Conservation (phyloP, 2,113 vertebrate genomes). For the Tyrannus savana region DNA sequence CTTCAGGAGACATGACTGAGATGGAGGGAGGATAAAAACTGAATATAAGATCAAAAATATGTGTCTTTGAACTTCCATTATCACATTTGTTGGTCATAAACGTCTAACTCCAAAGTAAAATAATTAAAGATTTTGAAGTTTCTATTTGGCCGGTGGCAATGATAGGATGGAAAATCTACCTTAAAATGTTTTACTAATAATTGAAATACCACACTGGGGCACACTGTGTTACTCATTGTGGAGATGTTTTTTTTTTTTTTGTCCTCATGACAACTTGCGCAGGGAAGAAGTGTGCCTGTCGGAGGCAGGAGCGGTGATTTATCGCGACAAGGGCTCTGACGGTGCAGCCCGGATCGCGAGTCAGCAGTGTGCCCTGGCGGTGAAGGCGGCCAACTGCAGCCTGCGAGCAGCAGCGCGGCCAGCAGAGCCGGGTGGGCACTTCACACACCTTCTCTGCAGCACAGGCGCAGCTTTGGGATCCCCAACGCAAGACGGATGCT, state of each 20-base stretch:
- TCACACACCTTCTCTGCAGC: rapidly evolving
- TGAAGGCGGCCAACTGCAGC: neutral
- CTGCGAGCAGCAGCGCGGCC: neutral
- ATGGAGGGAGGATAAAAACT: neutral
- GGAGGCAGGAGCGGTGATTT: neutral
- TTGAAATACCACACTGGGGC: neutral
- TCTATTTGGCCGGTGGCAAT: neutral
- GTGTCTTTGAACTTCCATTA: neutral
- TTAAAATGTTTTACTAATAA: neutral
- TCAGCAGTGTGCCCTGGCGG: constrained; percentile 7
- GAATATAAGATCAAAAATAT: neutral
- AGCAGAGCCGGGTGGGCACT: too few species aligned
- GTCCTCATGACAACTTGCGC: rapidly evolving
- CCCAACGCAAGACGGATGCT: neutral
- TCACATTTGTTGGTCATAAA: neutral
- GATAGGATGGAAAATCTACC: neutral
- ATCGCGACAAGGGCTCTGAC: neutral
- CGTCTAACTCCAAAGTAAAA: neutral
- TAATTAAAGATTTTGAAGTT: neutral
- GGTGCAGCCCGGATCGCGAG: neutral
- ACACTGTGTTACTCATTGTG: rapidly evolving
- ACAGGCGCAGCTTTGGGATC: neutral
- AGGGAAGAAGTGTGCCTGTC: neutral
- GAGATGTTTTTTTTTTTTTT: neutral
- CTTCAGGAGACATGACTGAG: neutral